phyloP scores from a whole-genome alignment of 64 coral and sea anemone species.

The Stichodactyla mertensii region DNA sequence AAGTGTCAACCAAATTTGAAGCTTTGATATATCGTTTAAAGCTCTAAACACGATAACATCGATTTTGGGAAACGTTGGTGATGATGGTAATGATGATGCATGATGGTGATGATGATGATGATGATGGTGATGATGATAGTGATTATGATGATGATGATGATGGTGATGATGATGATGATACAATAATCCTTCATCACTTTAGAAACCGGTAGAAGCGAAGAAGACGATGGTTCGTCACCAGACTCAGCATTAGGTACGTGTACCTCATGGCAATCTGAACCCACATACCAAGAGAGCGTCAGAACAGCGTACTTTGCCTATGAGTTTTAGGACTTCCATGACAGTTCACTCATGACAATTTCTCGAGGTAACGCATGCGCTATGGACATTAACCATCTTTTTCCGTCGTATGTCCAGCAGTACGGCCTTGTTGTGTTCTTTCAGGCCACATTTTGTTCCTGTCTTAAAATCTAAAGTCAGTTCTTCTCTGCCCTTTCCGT shows the following conservation, averaged over 20 bases:
- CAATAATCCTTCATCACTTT: background rate
- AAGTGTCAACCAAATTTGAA: too few relatives aligned
- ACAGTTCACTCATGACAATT: slow-evolving; percentile 31
- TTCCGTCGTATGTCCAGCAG: slow-evolving; percentile 4
- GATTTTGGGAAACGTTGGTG: too few relatives aligned
- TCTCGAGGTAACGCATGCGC: slow-evolving; percentile 69
- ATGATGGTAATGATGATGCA: background rate
- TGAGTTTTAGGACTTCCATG: slow-evolving; percentile 79
- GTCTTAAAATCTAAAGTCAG: slow-evolving; percentile 41
- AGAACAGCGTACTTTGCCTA: slow-evolving; percentile 94
- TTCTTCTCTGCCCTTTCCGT: background rate
- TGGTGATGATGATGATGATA: background rate
- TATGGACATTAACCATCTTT: slow-evolving; percentile 36
- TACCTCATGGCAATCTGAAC: slow-evolving; percentile 86
- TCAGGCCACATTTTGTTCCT: slow-evolving; percentile 65
- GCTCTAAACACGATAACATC: too few relatives aligned
- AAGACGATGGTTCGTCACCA: slow-evolving; percentile 94
- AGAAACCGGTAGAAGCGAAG: slow-evolving; percentile 79
- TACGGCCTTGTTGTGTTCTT: slow-evolving; percentile 75
- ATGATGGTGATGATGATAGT: slow-evolving; percentile 12
- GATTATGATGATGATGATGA: slow-evolving; percentile 7
- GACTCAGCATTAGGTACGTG: slow-evolving; percentile 99
- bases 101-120: background rate
- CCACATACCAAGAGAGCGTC: slow-evolving; percentile 61
- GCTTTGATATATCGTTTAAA: too few relatives aligned